These are phyloP conservation scores for Dioctria linearis DNA, from an alignment of 2,888 invertebrate genomes.

Conservation along the genomic window DNA sequence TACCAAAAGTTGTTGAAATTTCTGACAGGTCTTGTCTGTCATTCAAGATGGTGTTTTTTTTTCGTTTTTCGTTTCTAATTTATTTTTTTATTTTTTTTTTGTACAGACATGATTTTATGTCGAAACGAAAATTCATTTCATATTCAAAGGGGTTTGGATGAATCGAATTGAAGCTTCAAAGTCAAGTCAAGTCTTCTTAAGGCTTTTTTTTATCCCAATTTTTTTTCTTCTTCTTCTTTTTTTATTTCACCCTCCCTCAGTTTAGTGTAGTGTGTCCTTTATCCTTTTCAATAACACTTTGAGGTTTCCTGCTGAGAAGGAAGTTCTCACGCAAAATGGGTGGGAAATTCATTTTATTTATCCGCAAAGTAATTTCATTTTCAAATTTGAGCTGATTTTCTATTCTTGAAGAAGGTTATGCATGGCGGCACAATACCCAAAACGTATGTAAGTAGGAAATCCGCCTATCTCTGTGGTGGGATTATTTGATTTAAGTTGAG, in stretches of 20 bases:
- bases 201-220: neutral
- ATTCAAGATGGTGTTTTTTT: slow-evolving; percentile 1
- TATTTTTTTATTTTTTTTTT: neutral
- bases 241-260: neutral
- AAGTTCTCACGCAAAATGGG: slow-evolving; percentile 10
- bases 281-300: slow-evolving; percentile 9
- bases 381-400: slow-evolving; percentile 1
- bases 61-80: neutral
- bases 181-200: neutral
- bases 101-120: neutral
- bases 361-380: slow-evolving; percentile 5
- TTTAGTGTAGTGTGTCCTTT: neutral
- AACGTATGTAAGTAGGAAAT: neutral
- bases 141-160: neutral
- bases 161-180: neutral
- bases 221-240: neutral
- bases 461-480: neutral
- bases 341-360: slow-evolving; percentile 20
- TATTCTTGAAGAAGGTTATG: neutral
- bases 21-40: slow-evolving; percentile 11
- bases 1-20: neutral
- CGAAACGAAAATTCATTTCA: neutral
- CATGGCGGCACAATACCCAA: neutral
- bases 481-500: neutral
- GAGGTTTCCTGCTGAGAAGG: neutral